Conservation (phyloP, 2,888 invertebrate genomes). For the Acleris laterana region DNA sequence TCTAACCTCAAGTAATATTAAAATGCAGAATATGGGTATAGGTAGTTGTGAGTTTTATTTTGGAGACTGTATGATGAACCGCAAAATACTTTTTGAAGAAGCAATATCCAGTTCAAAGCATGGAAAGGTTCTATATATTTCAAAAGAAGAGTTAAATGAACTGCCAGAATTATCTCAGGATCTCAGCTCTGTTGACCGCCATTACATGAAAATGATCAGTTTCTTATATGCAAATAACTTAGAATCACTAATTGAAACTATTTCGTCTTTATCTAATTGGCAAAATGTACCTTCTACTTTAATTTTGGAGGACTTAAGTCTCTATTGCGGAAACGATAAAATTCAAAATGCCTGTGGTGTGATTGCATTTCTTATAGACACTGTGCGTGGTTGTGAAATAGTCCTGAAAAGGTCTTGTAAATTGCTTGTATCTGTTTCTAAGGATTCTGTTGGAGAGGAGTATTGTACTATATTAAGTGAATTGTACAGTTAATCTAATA, state of each 20-base stretch:
- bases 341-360: slow-evolving; percentile 69
- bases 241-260: slow-evolving; percentile 64
- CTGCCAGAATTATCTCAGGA: slow-evolving; percentile 73
- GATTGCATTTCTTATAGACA: slow-evolving; percentile 63
- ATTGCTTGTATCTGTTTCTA: slow-evolving; percentile 60
- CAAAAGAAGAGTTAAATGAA: slow-evolving; percentile 67
- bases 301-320: slow-evolving; percentile 68
- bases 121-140: slow-evolving; percentile 74
- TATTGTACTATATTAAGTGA: slow-evolving; percentile 60
- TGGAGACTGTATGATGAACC: slow-evolving; percentile 55
- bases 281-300: slow-evolving; percentile 67
- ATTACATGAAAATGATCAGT: slow-evolving; percentile 76
- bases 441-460: slow-evolving; percentile 54
- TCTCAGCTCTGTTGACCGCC: slow-evolving; percentile 57
- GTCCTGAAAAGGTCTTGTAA: slow-evolving; percentile 50
- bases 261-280: slow-evolving; percentile 68
- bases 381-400: slow-evolving; percentile 57
- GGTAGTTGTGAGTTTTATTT: slow-evolving; percentile 41
- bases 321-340: slow-evolving; percentile 57
- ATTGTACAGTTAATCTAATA: slow-evolving; percentile 48
- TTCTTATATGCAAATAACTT: slow-evolving; percentile 69
- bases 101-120: slow-evolving; percentile 59
- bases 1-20: not conserved
- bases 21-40: slow-evolving; percentile 6
- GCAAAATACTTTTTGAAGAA: slow-evolving; percentile 68